A percentile compares a stretch with the other conserved stretches of the same genome.
phyloP scores from a whole-genome alignment of 2,113 vertebrate species.

The Baryphthengus martii region DNA sequence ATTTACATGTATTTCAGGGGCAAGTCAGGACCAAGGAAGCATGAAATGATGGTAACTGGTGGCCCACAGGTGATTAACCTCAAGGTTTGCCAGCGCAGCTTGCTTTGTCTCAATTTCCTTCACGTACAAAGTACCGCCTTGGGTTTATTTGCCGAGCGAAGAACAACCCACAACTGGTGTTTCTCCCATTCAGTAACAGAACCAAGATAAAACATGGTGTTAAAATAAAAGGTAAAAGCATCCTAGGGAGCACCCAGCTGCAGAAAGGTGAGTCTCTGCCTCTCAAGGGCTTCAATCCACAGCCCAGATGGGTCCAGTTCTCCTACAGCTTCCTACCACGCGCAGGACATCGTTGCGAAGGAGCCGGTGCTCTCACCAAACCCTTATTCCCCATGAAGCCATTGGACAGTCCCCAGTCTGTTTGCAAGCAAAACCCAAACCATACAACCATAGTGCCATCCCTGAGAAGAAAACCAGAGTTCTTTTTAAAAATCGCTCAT shows the following conservation, averaged over 20 bases:
- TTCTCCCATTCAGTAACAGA: not conserved
- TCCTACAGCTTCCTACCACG: not conserved
- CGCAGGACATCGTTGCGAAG: not conserved
- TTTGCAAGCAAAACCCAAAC: not conserved
- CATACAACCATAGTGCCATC: fast-evolving
- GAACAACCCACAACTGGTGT: not conserved
- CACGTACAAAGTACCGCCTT: not conserved
- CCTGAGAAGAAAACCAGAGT: not conserved
- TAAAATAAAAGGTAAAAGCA: not conserved
- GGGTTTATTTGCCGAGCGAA: not conserved
- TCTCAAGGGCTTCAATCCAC: not conserved
- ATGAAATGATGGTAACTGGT: not conserved
- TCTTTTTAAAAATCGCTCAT: not conserved
- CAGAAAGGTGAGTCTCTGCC: not conserved
- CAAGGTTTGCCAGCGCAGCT: not conserved
- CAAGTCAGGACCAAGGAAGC: not conserved
- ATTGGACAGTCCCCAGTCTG: not conserved
- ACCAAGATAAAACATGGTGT: not conserved
- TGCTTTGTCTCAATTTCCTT: not conserved
- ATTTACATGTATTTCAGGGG: not conserved
- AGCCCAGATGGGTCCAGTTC: not conserved
- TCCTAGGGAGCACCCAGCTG: not conserved
- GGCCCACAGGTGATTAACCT: not conserved
- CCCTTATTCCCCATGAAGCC: not conserved
- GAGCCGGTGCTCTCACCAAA: not conserved